Evolutionary conservation across 2,113 vertebrate genomes (phyloP).

Genomic region (Zosterops hypoxanthus): DNA sequence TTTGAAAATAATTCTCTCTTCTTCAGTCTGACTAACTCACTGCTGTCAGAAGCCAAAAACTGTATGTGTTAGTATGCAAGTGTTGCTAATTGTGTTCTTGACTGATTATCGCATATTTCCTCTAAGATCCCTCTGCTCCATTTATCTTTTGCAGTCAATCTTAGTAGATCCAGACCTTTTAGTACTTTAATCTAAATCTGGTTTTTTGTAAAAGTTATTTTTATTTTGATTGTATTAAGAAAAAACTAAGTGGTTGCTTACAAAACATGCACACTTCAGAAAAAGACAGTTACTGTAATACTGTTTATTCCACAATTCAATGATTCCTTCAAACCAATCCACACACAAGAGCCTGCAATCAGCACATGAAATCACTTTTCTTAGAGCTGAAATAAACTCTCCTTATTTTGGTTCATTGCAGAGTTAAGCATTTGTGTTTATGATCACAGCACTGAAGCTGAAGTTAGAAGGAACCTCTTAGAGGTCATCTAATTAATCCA

Average conservation of each 20-base stretch:
- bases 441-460: background rate
- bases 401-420: background rate
- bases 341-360: background rate
- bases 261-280: background rate
- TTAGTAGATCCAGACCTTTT: background rate
- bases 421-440: background rate
- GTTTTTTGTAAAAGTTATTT: background rate
- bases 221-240: background rate
- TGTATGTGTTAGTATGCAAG: background rate
- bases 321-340: background rate
- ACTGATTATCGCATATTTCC: background rate
- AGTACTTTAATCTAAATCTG: background rate
- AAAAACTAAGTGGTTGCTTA: background rate
- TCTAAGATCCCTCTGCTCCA: background rate
- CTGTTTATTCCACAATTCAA: background rate
- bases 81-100: background rate
- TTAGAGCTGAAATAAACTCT: background rate
- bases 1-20: background rate
- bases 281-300: background rate
- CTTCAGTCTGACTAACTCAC: background rate
- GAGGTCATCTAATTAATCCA: background rate
- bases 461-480: background rate
- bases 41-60: background rate
- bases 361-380: background rate
- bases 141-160: background rate